Percentiles rank a stretch among this genome's conserved stretches.
phyloP scores from a whole-genome alignment of 2,113 vertebrate species.

The Gambusia affinis region DNA sequence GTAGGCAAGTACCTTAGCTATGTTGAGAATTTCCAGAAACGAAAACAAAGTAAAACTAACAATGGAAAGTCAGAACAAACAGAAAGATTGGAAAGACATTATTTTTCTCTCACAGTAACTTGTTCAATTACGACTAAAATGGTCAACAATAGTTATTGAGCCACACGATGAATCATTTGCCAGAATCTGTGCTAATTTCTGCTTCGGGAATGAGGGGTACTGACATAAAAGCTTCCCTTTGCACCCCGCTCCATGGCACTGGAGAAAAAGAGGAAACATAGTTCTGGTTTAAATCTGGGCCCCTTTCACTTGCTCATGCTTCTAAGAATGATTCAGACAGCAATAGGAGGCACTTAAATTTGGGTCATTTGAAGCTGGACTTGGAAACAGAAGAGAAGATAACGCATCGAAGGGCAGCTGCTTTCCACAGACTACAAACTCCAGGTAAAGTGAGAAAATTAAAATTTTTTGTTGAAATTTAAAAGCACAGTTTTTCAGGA shows the following conservation, averaged over 20 bases:
- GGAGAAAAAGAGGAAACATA: constrained; percentile 79
- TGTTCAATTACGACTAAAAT: background rate
- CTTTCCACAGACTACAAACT: constrained; percentile 1
- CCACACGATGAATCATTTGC: constrained; percentile 62
- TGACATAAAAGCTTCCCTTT: constrained; percentile 71
- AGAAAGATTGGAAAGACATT: background rate
- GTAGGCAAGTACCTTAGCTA: constrained; percentile 28
- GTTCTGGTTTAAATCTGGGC: constrained; percentile 70
- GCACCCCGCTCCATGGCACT: constrained; percentile 60
- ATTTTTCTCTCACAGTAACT: background rate
- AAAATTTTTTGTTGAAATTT: constrained; percentile 11
- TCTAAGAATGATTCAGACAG: constrained; percentile 30
- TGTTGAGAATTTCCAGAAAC: constrained; percentile 23
- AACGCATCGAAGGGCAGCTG: background rate
- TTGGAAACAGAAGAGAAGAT: background rate
- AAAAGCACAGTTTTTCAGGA: too few relatives aligned
- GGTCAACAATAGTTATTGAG: constrained; percentile 1
- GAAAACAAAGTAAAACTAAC: background rate
- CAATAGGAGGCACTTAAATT: constrained; percentile 8
- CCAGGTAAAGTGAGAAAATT: constrained; percentile 52
- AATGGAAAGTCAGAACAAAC: background rate
- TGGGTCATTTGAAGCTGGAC: constrained; percentile 4
- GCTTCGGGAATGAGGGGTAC: constrained; percentile 5
- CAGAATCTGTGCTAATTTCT: constrained; percentile 45
- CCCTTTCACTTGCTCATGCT: constrained; percentile 51